Evolutionary conservation across 2,797 vertebrate genomes (phyloP).

Genomic region (Enteromius afrohamiltoni): DNA sequence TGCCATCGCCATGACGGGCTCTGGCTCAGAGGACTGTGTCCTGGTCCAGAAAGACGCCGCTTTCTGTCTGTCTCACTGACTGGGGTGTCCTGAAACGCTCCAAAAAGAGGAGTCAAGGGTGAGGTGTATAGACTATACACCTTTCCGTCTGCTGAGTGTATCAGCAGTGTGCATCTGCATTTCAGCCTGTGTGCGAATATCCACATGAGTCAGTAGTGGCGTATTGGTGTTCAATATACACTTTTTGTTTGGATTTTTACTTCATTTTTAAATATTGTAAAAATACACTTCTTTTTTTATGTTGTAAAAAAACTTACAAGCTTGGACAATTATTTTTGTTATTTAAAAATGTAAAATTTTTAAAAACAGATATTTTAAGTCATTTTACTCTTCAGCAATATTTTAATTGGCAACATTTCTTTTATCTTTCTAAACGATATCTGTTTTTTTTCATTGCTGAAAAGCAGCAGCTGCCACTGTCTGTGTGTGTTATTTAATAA

Average conservation of each 20-base stretch:
- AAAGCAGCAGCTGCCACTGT: neutral
- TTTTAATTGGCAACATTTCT: neutral
- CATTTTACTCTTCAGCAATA: neutral
- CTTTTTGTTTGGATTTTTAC: no score
- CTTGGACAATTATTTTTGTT: neutral
- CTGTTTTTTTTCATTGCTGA: neutral
- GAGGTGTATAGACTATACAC: constrained; percentile 47
- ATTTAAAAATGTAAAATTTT: neutral
- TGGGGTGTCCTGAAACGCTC: constrained; percentile 57
- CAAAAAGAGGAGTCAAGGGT: constrained; percentile 54
- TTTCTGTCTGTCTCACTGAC: constrained; percentile 66
- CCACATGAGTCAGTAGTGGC: neutral
- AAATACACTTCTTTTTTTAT: neutral
- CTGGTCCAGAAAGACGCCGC: constrained; percentile 55
- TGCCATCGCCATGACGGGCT: constrained; percentile 47
- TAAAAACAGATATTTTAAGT: neutral
- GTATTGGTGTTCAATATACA: no score
- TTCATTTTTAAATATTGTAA: no score
- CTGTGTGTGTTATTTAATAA: constrained; percentile 20
- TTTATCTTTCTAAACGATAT: neutral
- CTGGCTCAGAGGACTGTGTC: constrained; percentile 52
- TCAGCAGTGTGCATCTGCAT: neutral
- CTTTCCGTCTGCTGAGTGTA: constrained; percentile 63
- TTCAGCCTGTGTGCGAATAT: neutral
- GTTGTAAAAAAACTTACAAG: neutral